These are phyloP conservation scores for Andrena flavipes DNA, from an alignment of 2,888 invertebrate species.

Conservation along the genomic window DNA sequence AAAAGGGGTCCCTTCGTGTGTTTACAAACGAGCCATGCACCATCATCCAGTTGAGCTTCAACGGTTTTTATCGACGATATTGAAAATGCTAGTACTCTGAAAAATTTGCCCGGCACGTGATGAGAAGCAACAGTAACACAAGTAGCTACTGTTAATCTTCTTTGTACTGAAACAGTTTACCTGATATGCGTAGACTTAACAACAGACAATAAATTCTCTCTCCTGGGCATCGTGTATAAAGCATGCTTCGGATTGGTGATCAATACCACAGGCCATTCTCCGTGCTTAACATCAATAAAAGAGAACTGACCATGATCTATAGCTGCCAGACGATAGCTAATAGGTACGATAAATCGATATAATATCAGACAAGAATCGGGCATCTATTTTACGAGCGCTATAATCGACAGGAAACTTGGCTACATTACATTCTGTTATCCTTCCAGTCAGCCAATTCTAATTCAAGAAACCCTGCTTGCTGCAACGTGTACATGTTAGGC, in stretches of 20 bases:
- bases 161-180: conserved; percentile 80
- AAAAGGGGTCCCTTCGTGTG: conserved; percentile 90
- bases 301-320: conserved; percentile 96
- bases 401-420: conserved; percentile 39
- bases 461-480: conserved; percentile 93
- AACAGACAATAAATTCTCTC: conserved; percentile 90
- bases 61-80: conserved; percentile 88
- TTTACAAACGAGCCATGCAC: conserved; percentile 88
- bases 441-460: conserved; percentile 97
- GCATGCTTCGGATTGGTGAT: conserved; percentile 97
- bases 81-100: conserved; percentile 92
- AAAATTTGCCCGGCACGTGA: conserved; percentile 45
- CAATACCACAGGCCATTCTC: conserved; percentile 92
- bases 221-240: conserved; percentile 89
- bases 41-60: conserved; percentile 89
- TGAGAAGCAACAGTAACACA: background rate
- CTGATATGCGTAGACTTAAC: conserved; percentile 91
- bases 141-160: background rate
- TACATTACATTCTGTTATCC: conserved; percentile 91
- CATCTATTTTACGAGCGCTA: background rate
- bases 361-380: background rate
- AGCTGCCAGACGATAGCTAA: conserved; percentile 92
- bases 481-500: conserved; percentile 94
- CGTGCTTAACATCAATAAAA: conserved; percentile 91
- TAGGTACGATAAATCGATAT: background rate